Percentiles rank a stretch among this genome's conserved stretches.
phyloP scores from a whole-genome alignment of 1,140 invertebrate species.

The Plectrocnemia conspersa region DNA sequence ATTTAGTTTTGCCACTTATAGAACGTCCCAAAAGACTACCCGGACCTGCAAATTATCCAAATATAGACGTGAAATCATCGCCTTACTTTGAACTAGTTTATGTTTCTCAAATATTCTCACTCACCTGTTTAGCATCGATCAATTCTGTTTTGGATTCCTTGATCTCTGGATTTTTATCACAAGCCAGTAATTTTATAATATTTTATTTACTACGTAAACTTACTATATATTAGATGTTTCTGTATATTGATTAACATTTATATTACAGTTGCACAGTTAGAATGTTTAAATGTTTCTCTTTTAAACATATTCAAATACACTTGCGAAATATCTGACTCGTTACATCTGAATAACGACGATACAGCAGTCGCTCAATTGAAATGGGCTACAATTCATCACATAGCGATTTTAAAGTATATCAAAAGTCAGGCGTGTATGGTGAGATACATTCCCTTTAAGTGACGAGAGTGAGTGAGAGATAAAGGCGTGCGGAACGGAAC shows the following conservation, averaged over 20 bases:
- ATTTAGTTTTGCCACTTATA: constrained; percentile 18
- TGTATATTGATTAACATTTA: background rate
- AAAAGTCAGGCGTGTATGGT: background rate
- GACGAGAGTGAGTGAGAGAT: too few species aligned
- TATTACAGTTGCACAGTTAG: constrained; percentile 24
- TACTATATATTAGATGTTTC: background rate
- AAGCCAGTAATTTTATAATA: constrained; percentile 26
- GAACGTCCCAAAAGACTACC: constrained; percentile 17
- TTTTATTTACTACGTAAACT: background rate
- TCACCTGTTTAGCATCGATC: constrained; percentile 19
- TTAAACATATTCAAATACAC: background rate
- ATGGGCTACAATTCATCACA: constrained; percentile 14
- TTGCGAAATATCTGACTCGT: background rate
- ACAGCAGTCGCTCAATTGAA: constrained; percentile 14
- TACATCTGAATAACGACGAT: background rate
- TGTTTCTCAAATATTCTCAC: constrained; percentile 10
- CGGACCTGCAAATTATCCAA: constrained; percentile 14
- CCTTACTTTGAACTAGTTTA: constrained; percentile 25
- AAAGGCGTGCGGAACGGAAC: too few species aligned
- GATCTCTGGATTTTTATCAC: constrained; percentile 23
- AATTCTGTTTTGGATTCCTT: constrained; percentile 28
- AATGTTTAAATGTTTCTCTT: constrained; percentile 24
- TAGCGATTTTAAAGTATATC: constrained; percentile 18
- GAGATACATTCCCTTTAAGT: background rate
- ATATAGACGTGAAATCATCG: constrained; percentile 11